Conservation (phyloP, 2,888 invertebrate genomes). For the Lobophora halterata region DNA sequence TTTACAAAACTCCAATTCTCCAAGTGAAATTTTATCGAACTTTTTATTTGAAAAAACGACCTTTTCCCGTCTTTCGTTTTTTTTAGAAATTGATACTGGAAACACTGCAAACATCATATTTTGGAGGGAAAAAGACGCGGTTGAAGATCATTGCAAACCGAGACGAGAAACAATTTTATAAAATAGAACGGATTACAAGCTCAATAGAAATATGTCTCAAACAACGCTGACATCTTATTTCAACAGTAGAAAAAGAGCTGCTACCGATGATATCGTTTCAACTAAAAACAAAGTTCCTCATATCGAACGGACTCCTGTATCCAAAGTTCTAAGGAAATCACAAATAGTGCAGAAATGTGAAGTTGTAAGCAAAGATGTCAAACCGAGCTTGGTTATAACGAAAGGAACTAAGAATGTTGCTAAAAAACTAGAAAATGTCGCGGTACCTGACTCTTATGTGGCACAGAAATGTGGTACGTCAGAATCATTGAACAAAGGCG, state of each 20-base stretch:
- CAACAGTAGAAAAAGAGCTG: conserved; percentile 87
- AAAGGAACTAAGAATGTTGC: conserved; percentile 11
- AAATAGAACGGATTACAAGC: not conserved
- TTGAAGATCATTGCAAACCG: not conserved
- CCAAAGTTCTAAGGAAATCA: conserved; percentile 38
- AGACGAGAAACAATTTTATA: too few relatives aligned
- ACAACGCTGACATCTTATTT: conserved; percentile 88
- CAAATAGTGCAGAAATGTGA: conserved; percentile 35
- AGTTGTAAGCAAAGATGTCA: conserved; percentile 17
- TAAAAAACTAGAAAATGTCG: conserved; percentile 22
- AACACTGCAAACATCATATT: conserved; percentile 17
- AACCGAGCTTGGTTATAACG: conserved; percentile 1
- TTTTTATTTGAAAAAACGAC: too few relatives aligned
- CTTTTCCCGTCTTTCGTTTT: too few relatives aligned
- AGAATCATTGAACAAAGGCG: conserved; percentile 25
- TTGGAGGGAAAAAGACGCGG: conserved; percentile 47
- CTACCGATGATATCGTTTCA: conserved; percentile 82
- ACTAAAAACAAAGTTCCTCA: conserved; percentile 75
- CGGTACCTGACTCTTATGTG: conserved; percentile 8
- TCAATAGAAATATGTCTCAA: conserved; percentile 83
- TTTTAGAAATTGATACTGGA: too few relatives aligned
- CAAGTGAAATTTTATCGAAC: too few relatives aligned
- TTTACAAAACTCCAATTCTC: too few relatives aligned
- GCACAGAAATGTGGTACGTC: conserved; percentile 9
- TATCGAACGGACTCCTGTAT: conserved; percentile 48